Evolutionary conservation across 2,113 vertebrate genomes (phyloP), one percentile per base, ranked within the genome.

Genomic region (Aviceda subcristata): DNA sequence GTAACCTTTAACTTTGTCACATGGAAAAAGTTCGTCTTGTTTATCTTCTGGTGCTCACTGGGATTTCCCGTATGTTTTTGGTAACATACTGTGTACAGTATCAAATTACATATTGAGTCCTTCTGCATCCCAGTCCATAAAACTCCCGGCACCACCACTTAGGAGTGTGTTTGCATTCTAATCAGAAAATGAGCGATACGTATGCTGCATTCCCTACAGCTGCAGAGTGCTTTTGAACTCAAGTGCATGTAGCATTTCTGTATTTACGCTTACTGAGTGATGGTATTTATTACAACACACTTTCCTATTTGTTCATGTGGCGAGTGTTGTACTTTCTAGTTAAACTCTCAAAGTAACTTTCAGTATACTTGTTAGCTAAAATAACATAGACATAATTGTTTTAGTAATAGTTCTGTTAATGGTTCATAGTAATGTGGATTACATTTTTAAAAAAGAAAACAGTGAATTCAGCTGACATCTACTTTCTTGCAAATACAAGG

Each of bases 131-230:
- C 68, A 57, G 30, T 43, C 81, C 1, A 0, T 75, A 38, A 68
- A 82, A 32, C 53, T 72, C 10, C 48, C 16, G 22, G n/a, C 32
- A 64, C 7, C 41, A 22, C 38, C 46, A 4, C 36, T 34, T 23
- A 9, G 34, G 63, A 79, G 60, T 1, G 16, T 34, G 17, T 79
- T 67, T 55, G n/a, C 59, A 11, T 84, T 78, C 60, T 24, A 6
- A 19, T 36, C 21, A 21, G 68, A 17, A 62, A 57, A 43, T 2
- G 16, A 69, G 68, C 0, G 0, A 7, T 67, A 11, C 1, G 1
- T 38, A 0, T 8, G 13, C 51, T 56, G 63, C 14, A 0, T 38
- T 64, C n/a, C 69, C 85, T 53, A 4, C 1, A 5, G 62, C 75
- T 76, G 69, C 48, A 66, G 62, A 6, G 74, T 3, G 32, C 9